phyloP scores from a whole-genome alignment of 2,888 invertebrate species.

The Calephelis perditalis region DNA sequence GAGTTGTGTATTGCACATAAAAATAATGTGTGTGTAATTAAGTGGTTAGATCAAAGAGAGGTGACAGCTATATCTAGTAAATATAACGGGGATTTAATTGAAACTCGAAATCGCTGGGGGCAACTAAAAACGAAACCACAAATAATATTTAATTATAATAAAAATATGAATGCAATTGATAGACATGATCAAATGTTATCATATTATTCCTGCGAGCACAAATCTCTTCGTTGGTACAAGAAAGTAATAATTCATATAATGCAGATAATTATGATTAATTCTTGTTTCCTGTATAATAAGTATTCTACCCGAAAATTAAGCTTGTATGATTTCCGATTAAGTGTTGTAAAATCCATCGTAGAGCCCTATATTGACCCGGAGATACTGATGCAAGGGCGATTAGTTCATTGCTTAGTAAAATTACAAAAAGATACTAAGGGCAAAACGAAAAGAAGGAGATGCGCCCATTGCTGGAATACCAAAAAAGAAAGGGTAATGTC shows the following conservation, averaged over 20 bases:
- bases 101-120: constrained; percentile 26
- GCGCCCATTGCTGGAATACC: not conserved
- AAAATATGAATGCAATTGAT: constrained; percentile 23
- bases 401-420: not conserved
- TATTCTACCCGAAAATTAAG: too few relatives aligned
- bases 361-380: not conserved
- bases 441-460: constrained; percentile 10
- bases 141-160: constrained; percentile 25
- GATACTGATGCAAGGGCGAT: not conserved
- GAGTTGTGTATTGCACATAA: constrained; percentile 24
- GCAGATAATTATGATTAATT: too few relatives aligned
- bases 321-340: constrained; percentile 13
- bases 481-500: constrained; percentile 8
- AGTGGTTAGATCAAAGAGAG: constrained; percentile 33
- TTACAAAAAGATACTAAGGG: not conserved
- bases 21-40: constrained; percentile 24
- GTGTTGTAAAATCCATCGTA: constrained; percentile 2
- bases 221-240: too few relatives aligned
- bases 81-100: constrained; percentile 29
- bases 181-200: too few relatives aligned
- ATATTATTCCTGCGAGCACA: too few relatives aligned
- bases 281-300: too few relatives aligned
- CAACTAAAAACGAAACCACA: not conserved
- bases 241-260: too few relatives aligned
- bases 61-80: constrained; percentile 36